Conservation (phyloP, 1,140 invertebrate genomes). For the Metopolophium dirhodum region DNA sequence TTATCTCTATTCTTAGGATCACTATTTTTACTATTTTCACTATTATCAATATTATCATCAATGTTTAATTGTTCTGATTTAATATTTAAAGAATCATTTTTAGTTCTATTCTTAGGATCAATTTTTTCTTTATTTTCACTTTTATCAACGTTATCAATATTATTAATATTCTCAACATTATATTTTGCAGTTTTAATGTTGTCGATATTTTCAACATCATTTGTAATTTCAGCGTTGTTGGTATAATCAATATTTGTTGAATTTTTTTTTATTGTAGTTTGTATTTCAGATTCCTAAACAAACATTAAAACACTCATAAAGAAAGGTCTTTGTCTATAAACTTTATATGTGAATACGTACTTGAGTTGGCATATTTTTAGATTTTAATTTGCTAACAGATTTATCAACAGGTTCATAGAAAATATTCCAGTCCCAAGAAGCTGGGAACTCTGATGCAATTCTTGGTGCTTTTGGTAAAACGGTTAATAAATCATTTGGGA, state of each 20-base stretch:
- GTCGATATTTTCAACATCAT: not conserved
- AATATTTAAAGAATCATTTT: not conserved
- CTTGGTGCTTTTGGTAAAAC: conserved; percentile 80
- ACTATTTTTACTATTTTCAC: not conserved
- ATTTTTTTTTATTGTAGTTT: not conserved
- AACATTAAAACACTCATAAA: not conserved
- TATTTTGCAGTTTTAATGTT: not conserved
- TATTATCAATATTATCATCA: not conserved
- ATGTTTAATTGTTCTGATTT: not conserved
- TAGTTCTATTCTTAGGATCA: not conserved
- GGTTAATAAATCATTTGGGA: conserved; percentile 72
- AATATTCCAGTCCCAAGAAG: conserved; percentile 73
- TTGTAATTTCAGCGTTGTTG: not conserved
- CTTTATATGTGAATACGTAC: not conserved
- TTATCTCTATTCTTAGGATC: not conserved
- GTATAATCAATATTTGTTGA: not conserved
- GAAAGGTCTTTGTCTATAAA: not conserved
- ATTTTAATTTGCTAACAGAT: not conserved
- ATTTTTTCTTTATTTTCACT: not conserved
- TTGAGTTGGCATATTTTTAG: conserved; percentile 1
- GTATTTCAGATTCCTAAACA: not conserved
- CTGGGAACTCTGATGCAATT: conserved; percentile 71
- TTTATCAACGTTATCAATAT: not conserved
- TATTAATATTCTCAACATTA: not conserved
- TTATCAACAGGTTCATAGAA: conserved; percentile 18